phyloP scores from a whole-genome alignment of 2,888 invertebrate genomes.

The Campoplex capitator region DNA sequence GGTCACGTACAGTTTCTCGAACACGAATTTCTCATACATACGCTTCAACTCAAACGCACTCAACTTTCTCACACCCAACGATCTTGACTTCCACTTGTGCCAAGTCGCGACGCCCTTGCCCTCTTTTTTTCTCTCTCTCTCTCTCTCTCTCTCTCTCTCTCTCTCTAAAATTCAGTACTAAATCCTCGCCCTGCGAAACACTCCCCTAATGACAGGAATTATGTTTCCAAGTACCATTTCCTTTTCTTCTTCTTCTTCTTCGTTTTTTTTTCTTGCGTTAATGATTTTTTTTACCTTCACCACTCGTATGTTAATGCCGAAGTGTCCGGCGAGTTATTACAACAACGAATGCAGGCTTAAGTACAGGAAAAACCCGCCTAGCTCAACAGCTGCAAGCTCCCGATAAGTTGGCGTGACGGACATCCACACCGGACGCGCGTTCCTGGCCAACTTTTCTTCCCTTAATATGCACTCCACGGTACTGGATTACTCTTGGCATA shows the following conservation, averaged over 20 bases:
- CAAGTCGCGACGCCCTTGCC: constrained; percentile 25
- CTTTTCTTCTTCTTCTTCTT: constrained; percentile 7
- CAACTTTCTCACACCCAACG: constrained; percentile 13
- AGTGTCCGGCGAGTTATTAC: constrained; percentile 23
- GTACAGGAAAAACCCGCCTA: constrained; percentile 2
- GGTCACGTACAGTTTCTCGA: constrained; percentile 26
- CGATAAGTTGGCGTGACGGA: constrained; percentile 56
- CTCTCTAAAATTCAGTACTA: constrained; percentile 2
- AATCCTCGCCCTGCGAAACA: constrained; percentile 37
- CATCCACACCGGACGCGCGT: constrained; percentile 61
- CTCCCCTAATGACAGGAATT: constrained; percentile 59
- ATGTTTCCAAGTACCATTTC: constrained; percentile 26
- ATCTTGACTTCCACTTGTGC: neutral
- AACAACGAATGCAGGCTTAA: neutral
- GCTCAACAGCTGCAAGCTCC: constrained; percentile 43
- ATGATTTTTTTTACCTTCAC: constrained; percentile 13
- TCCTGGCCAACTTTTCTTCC: constrained; percentile 10
- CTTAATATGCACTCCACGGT: constrained; percentile 16
- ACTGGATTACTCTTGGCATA: constrained; percentile 8
- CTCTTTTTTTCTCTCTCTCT: neutral
- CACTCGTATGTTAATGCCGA: constrained; percentile 6
- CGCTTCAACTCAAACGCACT: constrained; percentile 35
- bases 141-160: too few species aligned
- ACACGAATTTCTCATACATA: neutral
- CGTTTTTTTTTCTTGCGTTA: neutral